Percentiles rank a stretch among this genome's conserved stretches.
These are phyloP conservation scores for Metopia argyrocephala DNA, from an alignment of 2,888 invertebrate genomes.

Conservation along the genomic window DNA sequence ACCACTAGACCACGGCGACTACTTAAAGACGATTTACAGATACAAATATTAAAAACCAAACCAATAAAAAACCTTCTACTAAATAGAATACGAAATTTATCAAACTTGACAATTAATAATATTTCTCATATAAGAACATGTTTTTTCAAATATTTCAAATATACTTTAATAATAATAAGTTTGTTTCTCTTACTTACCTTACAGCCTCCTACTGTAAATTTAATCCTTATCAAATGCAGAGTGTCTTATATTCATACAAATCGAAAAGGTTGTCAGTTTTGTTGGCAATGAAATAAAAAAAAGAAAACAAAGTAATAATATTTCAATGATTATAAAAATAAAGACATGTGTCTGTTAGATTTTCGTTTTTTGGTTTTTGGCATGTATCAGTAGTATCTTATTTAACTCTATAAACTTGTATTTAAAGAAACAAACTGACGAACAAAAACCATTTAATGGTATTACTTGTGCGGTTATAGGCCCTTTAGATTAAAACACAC, in stretches of 20 bases:
- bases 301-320: neutral
- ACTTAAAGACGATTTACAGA: no score
- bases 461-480: no score
- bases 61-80: no score
- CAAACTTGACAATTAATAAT: no score
- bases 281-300: conserved; percentile 3
- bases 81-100: no score
- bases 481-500: conserved; percentile 43
- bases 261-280: conserved; percentile 20
- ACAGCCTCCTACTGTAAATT: no score
- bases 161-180: no score
- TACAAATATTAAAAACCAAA: no score
- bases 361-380: neutral
- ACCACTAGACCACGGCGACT: no score
- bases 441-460: conserved; percentile 54
- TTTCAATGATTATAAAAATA: neutral
- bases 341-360: neutral
- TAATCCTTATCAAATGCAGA: neutral
- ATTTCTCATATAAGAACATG: no score
- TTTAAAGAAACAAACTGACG: neutral
- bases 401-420: neutral
- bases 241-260: neutral
- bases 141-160: no score
- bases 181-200: no score
- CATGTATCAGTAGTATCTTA: neutral